phyloP scores from a whole-genome alignment of 2,113 vertebrate species.

The Petrocephalus zakoni region DNA sequence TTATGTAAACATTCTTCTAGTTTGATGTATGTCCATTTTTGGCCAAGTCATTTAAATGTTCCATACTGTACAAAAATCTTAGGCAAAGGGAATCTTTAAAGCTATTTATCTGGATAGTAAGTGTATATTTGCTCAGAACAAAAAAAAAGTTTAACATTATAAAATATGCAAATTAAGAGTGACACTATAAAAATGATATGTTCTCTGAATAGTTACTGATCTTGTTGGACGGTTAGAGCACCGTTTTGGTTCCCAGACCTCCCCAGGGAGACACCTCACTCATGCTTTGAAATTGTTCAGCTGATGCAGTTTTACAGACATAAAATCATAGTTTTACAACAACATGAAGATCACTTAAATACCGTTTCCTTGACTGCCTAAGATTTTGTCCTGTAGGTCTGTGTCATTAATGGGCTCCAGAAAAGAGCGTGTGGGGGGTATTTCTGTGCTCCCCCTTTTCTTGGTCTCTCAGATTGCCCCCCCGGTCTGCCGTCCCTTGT shows the following conservation, averaged over 20 bases:
- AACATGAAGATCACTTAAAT: not conserved
- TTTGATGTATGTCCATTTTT: not conserved
- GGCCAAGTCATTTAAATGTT: not conserved
- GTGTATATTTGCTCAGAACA: not conserved
- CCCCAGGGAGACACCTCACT: not conserved
- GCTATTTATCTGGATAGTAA: not conserved
- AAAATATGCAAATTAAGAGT: not conserved
- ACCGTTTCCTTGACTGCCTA: not conserved
- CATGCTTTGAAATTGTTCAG: not conserved
- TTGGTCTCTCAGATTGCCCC: not conserved
- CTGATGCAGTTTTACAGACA: not conserved
- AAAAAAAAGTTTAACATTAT: not conserved
- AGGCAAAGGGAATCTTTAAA: not conserved
- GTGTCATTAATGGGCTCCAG: not conserved
- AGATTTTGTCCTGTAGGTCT: not conserved
- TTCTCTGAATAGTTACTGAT: not conserved
- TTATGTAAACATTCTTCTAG: not conserved
- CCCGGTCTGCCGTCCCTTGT: constrained; percentile 16
- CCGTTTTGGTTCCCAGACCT: not conserved
- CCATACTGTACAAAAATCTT: not conserved
- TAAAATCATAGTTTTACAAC: not conserved
- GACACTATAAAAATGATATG: not conserved
- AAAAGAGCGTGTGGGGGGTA: constrained; percentile 12
- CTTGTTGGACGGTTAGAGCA: not conserved
- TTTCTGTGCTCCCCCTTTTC: not conserved